A percentile compares a stretch with the other conserved stretches of the same genome.
phyloP scores from a whole-genome alignment of 2,888 invertebrate genomes.

The Aethes cnicana region DNA sequence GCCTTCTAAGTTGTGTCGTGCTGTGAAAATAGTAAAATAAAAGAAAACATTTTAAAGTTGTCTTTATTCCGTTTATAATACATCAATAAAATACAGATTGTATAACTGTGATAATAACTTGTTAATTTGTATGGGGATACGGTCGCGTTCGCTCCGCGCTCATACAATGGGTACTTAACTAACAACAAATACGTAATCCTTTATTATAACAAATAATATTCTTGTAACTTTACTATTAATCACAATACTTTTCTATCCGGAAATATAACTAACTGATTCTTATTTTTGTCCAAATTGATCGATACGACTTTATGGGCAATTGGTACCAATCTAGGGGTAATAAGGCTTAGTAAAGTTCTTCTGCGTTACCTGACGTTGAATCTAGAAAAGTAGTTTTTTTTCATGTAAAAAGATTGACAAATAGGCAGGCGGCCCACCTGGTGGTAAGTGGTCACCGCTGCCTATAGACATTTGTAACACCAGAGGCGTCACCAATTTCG shows the following conservation, averaged over 20 bases:
- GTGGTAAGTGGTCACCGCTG: too few species aligned
- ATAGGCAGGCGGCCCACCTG: too few species aligned
- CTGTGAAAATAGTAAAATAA: slow-evolving; percentile 33
- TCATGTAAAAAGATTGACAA: too few species aligned
- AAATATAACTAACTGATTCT: slow-evolving; percentile 5
- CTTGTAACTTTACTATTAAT: slow-evolving; percentile 21
- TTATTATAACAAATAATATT: slow-evolving; percentile 28
- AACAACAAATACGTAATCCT: slow-evolving; percentile 26
- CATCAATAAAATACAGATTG: slow-evolving; percentile 73
- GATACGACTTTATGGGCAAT: too few species aligned
- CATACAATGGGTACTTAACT: slow-evolving; percentile 24
- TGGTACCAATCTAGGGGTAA: too few species aligned
- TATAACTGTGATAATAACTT: slow-evolving; percentile 64
- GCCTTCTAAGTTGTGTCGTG: too few species aligned
- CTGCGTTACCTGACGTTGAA: too few species aligned
- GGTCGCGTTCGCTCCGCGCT: not conserved
- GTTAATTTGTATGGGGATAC: slow-evolving; percentile 44
- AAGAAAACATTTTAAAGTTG: slow-evolving; percentile 44
- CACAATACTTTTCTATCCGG: slow-evolving; percentile 1
- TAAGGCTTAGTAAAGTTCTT: too few species aligned
- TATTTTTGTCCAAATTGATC: too few species aligned
- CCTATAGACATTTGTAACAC: too few species aligned
- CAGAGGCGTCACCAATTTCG: too few species aligned
- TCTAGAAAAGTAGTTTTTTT: too few species aligned
- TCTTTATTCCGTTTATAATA: slow-evolving; percentile 57